Evolutionary conservation across 2,888 invertebrate species (phyloP).

Genomic region (Myopa tessellatipennis): DNA sequence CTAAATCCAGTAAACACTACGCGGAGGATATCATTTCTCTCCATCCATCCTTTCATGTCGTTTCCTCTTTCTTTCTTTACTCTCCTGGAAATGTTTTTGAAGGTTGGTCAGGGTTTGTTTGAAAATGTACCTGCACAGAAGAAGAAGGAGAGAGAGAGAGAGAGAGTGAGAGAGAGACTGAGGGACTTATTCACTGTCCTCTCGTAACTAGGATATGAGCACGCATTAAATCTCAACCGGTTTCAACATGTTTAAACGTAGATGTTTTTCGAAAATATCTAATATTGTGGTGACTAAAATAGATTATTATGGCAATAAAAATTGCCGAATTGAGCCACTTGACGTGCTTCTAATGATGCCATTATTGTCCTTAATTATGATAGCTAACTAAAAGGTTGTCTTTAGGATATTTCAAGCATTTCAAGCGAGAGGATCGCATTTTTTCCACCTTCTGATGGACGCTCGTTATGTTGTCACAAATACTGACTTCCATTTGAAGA

Average conservation of each 20-base stretch:
- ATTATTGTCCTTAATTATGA: not conserved
- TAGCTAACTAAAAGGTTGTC: not conserved
- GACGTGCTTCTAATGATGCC: too few species aligned
- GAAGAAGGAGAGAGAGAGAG: too few species aligned
- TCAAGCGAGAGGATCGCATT: not conserved
- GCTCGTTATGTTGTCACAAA: too few species aligned
- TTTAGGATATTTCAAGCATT: too few species aligned
- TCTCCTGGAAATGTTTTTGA: not conserved
- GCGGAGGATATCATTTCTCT: too few species aligned
- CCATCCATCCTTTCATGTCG: too few species aligned
- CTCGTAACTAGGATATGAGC: not conserved
- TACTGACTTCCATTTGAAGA: too few species aligned
- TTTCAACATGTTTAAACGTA: not conserved
- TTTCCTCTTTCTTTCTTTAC: too few species aligned
- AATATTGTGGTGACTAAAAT: not conserved
- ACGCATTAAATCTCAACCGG: not conserved
- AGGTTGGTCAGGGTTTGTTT: not conserved
- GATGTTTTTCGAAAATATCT: not conserved
- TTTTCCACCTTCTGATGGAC: too few species aligned
- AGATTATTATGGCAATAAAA: not conserved
- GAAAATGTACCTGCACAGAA: not conserved
- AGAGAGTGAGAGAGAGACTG: too few species aligned
- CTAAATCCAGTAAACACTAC: too few species aligned
- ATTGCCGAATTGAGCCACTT: not conserved
- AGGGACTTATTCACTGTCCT: too few species aligned